phyloP scores from a whole-genome alignment of 2,888 invertebrate genomes.

The Byasa hedistus region DNA sequence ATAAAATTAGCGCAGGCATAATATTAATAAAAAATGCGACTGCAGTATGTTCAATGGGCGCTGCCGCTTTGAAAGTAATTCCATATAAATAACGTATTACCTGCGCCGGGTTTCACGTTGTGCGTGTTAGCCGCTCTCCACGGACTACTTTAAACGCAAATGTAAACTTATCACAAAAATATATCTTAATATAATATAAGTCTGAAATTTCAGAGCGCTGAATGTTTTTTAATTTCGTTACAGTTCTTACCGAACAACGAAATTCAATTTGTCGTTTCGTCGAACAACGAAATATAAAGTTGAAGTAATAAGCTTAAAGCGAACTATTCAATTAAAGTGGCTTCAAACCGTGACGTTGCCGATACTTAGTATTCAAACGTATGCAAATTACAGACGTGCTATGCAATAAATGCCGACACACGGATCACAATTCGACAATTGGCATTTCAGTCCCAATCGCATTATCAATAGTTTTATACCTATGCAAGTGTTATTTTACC shows the following conservation, averaged over 20 bases:
- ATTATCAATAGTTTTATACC: slow-evolving; percentile 45
- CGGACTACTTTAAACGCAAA: slow-evolving; percentile 25
- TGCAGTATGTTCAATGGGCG: slow-evolving; percentile 40
- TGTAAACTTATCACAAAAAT: slow-evolving; percentile 13
- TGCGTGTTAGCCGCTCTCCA: slow-evolving; percentile 36
- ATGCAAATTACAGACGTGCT: slow-evolving; percentile 79
- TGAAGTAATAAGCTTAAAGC: slow-evolving; percentile 66
- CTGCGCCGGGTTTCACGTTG: slow-evolving; percentile 35
- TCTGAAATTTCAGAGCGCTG: slow-evolving; percentile 36
- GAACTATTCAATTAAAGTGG: slow-evolving; percentile 77
- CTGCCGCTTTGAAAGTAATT: slow-evolving; percentile 43
- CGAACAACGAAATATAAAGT: slow-evolving; percentile 49
- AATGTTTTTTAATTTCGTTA: slow-evolving; percentile 21
- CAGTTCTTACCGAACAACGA: slow-evolving; percentile 18
- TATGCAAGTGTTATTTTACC: neutral
- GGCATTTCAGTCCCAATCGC: slow-evolving; percentile 71
- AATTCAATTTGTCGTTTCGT: slow-evolving; percentile 26
- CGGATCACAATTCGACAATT: slow-evolving; percentile 79
- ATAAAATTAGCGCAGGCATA: neutral
- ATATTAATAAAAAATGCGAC: slow-evolving; percentile 25
- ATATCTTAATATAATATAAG: slow-evolving; percentile 17
- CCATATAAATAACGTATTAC: slow-evolving; percentile 67
- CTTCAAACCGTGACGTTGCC: slow-evolving; percentile 68
- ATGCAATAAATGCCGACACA: slow-evolving; percentile 78
- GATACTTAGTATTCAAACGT: slow-evolving; percentile 78